Evolutionary conservation across 2,797 vertebrate species (phyloP).

Genomic region (Mustela erminea): DNA sequence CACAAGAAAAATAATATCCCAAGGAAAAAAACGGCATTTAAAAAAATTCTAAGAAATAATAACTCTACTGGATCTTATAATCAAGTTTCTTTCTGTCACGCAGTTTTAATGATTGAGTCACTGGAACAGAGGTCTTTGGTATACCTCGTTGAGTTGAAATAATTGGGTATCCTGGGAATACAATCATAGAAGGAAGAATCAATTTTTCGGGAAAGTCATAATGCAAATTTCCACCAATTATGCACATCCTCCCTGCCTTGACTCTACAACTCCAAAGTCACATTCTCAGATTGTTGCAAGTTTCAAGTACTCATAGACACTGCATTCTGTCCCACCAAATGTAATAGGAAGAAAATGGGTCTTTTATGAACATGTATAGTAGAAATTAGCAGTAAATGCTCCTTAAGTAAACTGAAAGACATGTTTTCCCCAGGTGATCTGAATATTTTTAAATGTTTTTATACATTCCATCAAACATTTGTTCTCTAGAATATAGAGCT

Average conservation of each 20-base stretch:
- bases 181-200: slow-evolving; percentile 28
- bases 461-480: neutral
- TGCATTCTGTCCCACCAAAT: slow-evolving; percentile 42
- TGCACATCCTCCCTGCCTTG: neutral
- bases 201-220: slow-evolving; percentile 42
- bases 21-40: neutral
- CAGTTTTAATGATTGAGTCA: slow-evolving; percentile 75
- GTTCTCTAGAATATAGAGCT: neutral
- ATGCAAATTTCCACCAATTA: slow-evolving; percentile 35
- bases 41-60: slow-evolving; percentile 8
- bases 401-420: slow-evolving; percentile 16
- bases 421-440: neutral
- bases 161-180: slow-evolving; percentile 77
- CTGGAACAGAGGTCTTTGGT: slow-evolving; percentile 67
- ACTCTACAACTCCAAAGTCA: neutral
- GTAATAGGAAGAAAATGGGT: neutral
- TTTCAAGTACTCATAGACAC: neutral
- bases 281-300: neutral
- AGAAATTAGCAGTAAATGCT: slow-evolving; percentile 19
- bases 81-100: slow-evolving; percentile 46
- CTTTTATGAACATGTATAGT: slow-evolving; percentile 57
- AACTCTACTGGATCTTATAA: slow-evolving; percentile 53
- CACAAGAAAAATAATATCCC: slow-evolving; percentile 56
- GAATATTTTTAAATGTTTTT: slow-evolving; percentile 12
- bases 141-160: slow-evolving; percentile 58